Conservation (phyloP, 2,113 vertebrate species). For the Rhinopomastus cyanomelas region DNA sequence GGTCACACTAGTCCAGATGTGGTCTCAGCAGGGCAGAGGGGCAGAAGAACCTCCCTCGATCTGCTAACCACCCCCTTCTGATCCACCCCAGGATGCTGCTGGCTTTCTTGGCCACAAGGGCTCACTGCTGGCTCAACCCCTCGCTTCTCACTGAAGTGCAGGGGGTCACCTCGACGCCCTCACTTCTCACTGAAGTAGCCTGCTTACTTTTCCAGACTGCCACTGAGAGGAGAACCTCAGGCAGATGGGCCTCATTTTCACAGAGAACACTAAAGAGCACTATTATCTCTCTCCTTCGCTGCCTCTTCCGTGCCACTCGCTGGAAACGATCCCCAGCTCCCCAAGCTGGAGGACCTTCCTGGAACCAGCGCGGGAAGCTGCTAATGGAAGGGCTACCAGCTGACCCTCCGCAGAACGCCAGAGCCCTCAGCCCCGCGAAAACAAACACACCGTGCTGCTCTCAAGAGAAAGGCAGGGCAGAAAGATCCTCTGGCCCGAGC, state of each 20-base stretch:
- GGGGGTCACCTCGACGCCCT: too few species aligned
- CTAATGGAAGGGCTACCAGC: background rate
- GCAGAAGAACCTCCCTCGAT: too few species aligned
- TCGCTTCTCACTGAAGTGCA: too few species aligned
- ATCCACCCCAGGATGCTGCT: too few species aligned
- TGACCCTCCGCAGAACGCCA: background rate
- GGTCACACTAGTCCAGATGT: too few species aligned
- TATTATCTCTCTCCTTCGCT: background rate
- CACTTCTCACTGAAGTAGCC: background rate
- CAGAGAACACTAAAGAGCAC: background rate
- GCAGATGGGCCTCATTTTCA: background rate
- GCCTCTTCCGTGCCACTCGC: background rate
- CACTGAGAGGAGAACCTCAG: background rate
- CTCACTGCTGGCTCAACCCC: too few species aligned
- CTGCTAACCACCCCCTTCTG: too few species aligned
- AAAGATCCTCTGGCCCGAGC: background rate
- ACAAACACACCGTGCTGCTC: fast-evolving
- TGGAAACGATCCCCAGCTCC: background rate
- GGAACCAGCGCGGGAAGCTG: background rate
- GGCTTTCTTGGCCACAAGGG: too few species aligned
- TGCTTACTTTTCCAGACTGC: background rate
- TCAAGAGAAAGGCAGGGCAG: background rate
- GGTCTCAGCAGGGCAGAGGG: too few species aligned
- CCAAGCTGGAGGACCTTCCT: background rate
- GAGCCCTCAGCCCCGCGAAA: background rate